Base-by-base conservation (phyloP, 2,797 vertebrate genomes). In the Enteromius viviparus region DNA sequence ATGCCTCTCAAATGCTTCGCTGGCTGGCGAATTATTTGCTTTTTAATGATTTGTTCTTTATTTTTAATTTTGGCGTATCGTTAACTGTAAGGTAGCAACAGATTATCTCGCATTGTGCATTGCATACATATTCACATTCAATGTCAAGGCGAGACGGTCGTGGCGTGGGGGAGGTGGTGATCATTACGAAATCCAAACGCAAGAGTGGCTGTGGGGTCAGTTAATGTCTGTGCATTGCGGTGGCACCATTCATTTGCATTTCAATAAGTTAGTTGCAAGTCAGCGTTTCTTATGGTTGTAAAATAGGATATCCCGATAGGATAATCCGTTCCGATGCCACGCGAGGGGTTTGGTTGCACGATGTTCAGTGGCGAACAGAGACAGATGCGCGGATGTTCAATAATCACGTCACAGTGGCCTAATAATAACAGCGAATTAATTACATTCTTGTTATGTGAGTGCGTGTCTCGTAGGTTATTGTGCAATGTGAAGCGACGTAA, bases 81-180 rank as follows among this genome's bases (percentile, higher is more conserved):
- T n/a, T 6, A 15, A 29, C 0, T 55, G 26, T 69, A 17, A 29
- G 11, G 37, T 19, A 8, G 37, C 51, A 49, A 53, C 58, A 32
- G 21, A 17, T 62, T 58, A 49, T 23, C 3, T 47, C 29, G 53
- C 45, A 65, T 80, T 86, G 55, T 86, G 85, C 9, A 26, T 3
- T 66, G n/a, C 60, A 71, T 70, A 69, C 75, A 78, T 82, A 77
- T 84, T 53, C 74, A 87, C 58, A 84, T 42, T 93, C 94, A 94
- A 93, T 94, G 94, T 95, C 94, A 94, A 90, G 90, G 89, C 91
- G 90, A 91, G 91, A 90, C 89, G 51, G 78, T 62, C 88, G 81
- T 77, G 87, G 86, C 87, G 89, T 82, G 89, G 81, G 75, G 87
- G 79, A 79, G 87, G 87, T 83, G 80, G 65, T 29, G 64, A 68